These are phyloP conservation scores for Oscheius sp. DNA, from an alignment of 2,888 invertebrate species.

Conservation along the genomic window DNA sequence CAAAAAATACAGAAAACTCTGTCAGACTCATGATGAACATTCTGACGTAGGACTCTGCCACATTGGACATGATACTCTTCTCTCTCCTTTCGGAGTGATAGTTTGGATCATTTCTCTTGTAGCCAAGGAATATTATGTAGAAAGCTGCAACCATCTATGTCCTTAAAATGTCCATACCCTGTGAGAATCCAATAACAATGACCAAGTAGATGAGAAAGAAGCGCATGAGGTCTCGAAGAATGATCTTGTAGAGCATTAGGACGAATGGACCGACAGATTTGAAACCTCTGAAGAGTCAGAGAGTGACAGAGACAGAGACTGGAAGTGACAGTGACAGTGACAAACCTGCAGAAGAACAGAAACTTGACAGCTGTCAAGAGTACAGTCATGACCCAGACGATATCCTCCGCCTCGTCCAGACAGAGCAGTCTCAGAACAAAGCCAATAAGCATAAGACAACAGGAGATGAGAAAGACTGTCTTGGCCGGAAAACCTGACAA, in stretches of 20 bases:
- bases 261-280: conserved; percentile 98
- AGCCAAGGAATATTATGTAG: conserved; percentile 77
- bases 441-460: conserved; percentile 86
- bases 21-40: conserved; percentile 94
- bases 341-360: conserved; percentile 90
- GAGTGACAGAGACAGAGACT: no score
- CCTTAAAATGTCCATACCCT: conserved; percentile 80
- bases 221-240: conserved; percentile 93
- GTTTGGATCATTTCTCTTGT: conserved; percentile 51
- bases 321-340: not conserved
- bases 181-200: conserved; percentile 96
- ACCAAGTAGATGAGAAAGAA: conserved; percentile 96
- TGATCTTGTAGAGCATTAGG: conserved; percentile 99
- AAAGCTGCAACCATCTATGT: conserved; percentile 47
- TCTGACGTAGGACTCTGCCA: conserved; percentile 90
- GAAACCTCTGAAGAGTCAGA: conserved; percentile 83
- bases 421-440: conserved; percentile 88
- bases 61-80: conserved; percentile 77
- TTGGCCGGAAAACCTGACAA: conserved; percentile 89
- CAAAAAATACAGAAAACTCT: conserved; percentile 92
- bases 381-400: conserved; percentile 92
- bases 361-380: conserved; percentile 95
- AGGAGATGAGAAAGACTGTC: conserved; percentile 93
- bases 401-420: conserved; percentile 86
- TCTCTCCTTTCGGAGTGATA: conserved; percentile 15